Percentiles rank a stretch among this genome's conserved stretches.
These are phyloP conservation scores for Dreissena rostriformis DNA, from an alignment of 1,140 invertebrate species.

Conservation along the genomic window DNA sequence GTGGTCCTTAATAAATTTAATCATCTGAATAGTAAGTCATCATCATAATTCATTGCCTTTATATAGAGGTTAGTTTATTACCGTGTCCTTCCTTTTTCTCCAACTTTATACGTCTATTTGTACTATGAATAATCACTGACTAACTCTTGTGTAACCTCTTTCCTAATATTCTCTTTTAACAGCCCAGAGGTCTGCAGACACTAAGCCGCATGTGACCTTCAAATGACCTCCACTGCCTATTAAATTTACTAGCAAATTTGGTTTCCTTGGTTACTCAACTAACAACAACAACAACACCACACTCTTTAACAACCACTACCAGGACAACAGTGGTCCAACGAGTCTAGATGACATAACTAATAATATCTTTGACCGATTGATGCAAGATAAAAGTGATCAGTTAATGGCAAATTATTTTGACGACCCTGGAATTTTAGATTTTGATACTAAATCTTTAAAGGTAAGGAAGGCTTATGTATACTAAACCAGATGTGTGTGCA, in stretches of 20 bases:
- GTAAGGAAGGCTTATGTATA: conserved; percentile 58
- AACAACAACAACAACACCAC: conserved; percentile 55
- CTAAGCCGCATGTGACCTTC: conserved; percentile 48
- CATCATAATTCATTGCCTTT: too few relatives aligned
- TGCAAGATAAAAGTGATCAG: conserved; percentile 86
- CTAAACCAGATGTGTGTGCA: too few relatives aligned
- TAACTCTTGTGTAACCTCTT: too few relatives aligned
- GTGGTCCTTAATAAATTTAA: too few relatives aligned
- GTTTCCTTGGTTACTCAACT: conserved; percentile 37
- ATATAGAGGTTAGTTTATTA: too few relatives aligned
- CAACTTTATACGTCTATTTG: too few relatives aligned
- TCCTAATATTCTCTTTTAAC: conserved; percentile 49
- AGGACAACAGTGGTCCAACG: conserved; percentile 21
- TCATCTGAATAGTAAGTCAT: too few relatives aligned
- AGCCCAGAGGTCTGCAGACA: conserved; percentile 47
- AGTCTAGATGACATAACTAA: conserved; percentile 91
- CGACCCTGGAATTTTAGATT: conserved; percentile 80
- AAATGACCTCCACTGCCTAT: conserved; percentile 57
- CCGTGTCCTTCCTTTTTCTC: too few relatives aligned
- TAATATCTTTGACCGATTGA: conserved; percentile 90
- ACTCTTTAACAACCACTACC: conserved; percentile 36
- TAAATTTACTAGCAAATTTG: conserved; percentile 56
- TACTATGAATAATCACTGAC: too few relatives aligned
- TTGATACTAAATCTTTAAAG: conserved; percentile 66
- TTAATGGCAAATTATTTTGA: conserved; percentile 79